phyloP scores from a whole-genome alignment of 2,888 invertebrate species.

The Lepidonotus clava region DNA sequence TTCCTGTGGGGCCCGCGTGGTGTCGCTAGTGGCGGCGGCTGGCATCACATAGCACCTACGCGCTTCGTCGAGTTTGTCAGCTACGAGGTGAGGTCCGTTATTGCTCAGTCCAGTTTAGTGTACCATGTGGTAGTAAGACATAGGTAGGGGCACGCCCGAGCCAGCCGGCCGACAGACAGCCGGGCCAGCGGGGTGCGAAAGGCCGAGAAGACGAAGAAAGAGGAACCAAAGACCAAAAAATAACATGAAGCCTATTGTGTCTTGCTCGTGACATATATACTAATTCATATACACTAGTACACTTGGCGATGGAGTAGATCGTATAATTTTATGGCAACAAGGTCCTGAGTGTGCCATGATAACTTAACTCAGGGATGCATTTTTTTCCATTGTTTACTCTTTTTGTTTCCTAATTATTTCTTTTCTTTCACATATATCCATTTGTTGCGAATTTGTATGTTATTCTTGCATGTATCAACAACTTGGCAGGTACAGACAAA shows the following conservation, averaged over 20 bases:
- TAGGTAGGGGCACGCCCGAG: background rate
- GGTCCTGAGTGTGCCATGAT: background rate
- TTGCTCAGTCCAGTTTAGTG: constrained; percentile 31
- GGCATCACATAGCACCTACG: constrained; percentile 40
- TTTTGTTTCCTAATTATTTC: too few species aligned
- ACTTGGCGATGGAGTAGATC: background rate
- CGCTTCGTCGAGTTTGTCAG: background rate
- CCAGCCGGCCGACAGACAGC: background rate
- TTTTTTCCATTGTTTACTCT: background rate
- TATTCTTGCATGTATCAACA: constrained; percentile 38
- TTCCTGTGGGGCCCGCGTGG: background rate
- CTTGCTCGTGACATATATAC: constrained; percentile 21
- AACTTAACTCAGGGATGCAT: constrained; percentile 27
- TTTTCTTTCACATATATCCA: background rate
- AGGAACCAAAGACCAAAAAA: constrained; percentile 23
- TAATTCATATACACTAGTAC: constrained; percentile 17
- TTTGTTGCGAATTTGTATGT: background rate
- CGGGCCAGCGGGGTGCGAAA: background rate
- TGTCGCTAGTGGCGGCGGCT: background rate
- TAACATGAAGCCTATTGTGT: background rate
- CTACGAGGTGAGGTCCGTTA: constrained; percentile 26
- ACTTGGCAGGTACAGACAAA: constrained; percentile 31
- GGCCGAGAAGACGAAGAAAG: background rate
- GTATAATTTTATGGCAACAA: background rate
- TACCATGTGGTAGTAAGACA: background rate